These are phyloP conservation scores for Ovibos moschatus DNA, from an alignment of 2,113 vertebrate species.

Conservation along the genomic window DNA sequence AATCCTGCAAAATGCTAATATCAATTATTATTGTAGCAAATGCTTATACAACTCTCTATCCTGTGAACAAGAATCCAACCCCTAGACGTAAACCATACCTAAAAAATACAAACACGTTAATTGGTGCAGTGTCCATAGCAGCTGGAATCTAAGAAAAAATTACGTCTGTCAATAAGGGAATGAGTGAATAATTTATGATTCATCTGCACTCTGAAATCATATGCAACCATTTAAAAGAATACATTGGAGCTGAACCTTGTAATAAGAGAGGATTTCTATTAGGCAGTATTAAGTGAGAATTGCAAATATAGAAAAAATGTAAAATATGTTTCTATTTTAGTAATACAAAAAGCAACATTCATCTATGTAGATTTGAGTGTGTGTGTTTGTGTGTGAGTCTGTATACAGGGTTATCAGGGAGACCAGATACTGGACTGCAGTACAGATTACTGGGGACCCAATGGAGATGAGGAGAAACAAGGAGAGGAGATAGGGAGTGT, in stretches of 20 bases:
- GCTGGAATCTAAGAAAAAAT: background rate
- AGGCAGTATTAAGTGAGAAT: slow-evolving; percentile 12
- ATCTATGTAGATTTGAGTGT: background rate
- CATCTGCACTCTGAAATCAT: background rate
- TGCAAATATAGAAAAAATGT: background rate
- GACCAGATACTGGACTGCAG: background rate
- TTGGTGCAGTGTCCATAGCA: background rate
- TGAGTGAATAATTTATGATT: background rate
- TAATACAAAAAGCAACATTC: background rate
- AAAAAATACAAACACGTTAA: background rate
- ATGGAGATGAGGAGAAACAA: background rate
- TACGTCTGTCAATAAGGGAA: background rate
- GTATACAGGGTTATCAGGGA: background rate
- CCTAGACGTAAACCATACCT: background rate
- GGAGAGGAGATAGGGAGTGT: background rate
- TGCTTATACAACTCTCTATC: background rate
- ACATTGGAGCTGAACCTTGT: background rate
- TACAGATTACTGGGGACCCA: background rate
- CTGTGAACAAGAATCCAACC: background rate
- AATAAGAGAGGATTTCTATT: background rate
- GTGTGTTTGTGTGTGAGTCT: too few relatives aligned
- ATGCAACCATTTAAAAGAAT: background rate
- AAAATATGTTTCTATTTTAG: background rate
- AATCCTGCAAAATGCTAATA: background rate
- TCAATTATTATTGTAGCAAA: background rate